Evolutionary conservation across 2,797 vertebrate species (phyloP), one percentile per base, ranked within the genome.

Genomic region (Simalia tracyae): DNA sequence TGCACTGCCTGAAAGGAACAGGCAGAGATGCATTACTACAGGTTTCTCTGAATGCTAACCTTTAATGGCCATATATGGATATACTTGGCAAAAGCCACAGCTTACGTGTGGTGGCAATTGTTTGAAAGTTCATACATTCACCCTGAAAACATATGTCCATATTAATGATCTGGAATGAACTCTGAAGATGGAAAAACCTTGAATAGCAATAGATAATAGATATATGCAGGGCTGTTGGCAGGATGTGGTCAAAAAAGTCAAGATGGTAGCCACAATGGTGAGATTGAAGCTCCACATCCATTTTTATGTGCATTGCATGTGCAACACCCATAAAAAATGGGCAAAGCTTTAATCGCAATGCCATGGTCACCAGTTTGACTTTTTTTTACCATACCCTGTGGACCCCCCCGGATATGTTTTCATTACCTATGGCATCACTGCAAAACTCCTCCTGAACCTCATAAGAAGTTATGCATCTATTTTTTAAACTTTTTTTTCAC

Each of bases 1-100:
- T 98, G 97, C 1, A 96, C 93, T 0, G 97, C 98, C 98, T 98
- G 88, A 1, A 11, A 90, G 86, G 89, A 87, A 86, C 86, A 89
- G 17, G 17, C 11, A 26, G 17, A 36, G 31, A 19, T 63, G 28
- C 1, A n/a, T 66, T 50, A n/a, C 2, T 4, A 42, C 8, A 46
- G 11, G 10, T 85, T 61, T 84, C 24, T 72, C 24, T 54, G 56
- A 42, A 42, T 0, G 3, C 19, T 12, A 54, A 17, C 90, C 89
- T 85, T 15, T 66, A 56, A 54, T 46, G 1, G 12, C 1, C 60
- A 66, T 22, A 10, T 42, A 22, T 8, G 26, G 50, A 24, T 76
- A 76, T 0, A 87, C 5, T 9, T 17, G n/a, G 42, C 36, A 64
- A 88, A 17, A 59, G 19, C 5, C 2, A 14, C 2, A 26, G 31